Conservation (phyloP, 2,113 vertebrate species). For the Galeopterus variegatus region DNA sequence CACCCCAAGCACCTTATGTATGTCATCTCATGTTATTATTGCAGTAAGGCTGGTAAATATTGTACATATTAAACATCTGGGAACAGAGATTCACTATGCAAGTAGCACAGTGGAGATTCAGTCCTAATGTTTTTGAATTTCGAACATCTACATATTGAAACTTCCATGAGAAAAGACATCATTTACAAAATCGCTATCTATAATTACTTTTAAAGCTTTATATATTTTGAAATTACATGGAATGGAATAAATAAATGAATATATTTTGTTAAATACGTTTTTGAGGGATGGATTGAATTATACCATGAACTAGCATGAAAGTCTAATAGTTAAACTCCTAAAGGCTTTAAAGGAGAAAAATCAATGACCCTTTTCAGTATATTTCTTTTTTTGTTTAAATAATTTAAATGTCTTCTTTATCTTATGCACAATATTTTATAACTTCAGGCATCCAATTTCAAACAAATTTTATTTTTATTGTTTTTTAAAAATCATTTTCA, state of each 20-base stretch:
- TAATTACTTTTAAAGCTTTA: not conserved
- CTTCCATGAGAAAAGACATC: not conserved
- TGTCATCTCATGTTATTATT: not conserved
- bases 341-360: not conserved
- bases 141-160: not conserved
- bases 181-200: not conserved
- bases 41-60: not conserved
- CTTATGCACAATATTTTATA: not conserved
- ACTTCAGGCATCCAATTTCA: not conserved
- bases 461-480: not conserved
- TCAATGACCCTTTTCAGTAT: not conserved
- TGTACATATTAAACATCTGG: not conserved
- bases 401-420: not conserved
- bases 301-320: not conserved
- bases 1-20: not conserved
- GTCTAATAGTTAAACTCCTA: not conserved
- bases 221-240: not conserved
- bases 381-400: conserved; percentile 50
- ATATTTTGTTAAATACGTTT: not conserved
- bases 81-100: not conserved
- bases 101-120: not conserved
- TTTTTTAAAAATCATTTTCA: not conserved
- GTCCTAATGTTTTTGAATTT: not conserved
- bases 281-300: not conserved
- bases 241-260: not conserved